Evolutionary conservation across 1,140 invertebrate species (phyloP), one percentile per base, ranked within the genome.

Genomic region (Megathymus violae): DNA sequence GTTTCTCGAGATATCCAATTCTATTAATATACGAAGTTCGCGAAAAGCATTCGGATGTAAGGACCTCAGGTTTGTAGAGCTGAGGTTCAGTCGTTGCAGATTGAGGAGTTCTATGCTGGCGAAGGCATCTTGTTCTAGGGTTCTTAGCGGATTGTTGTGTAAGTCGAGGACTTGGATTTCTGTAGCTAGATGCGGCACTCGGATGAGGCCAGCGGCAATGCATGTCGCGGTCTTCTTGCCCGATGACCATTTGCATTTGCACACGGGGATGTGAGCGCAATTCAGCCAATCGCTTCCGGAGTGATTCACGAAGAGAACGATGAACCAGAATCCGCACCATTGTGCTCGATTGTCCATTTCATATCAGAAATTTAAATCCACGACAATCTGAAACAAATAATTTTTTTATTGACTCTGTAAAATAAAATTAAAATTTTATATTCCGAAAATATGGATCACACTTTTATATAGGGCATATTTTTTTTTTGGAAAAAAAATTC

Each of bases 161-260:
- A 98, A 80, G 76, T 97, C 95, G 36, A 98, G 91, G 6, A 97
- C 96, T 91, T 98, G 97, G 75, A 97, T 96, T 59, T 97, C 96
- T 0, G 95, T 92, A 69, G 96, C 95, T 44, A 98, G 88, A 9
- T 92, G 93, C 3, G 96, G 96, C 15, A 97, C 85, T 62, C 93
- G 92, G 60, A 94, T 94, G 34, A 97, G 92, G 1, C 94, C 94
- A 1, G 94, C 94, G 17, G 95, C 93, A 46, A 94, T 93, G 80
- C 96, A 97, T 15, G 96, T 92, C 1, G 96, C 97, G 0, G 96
- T 96, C 80, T 97, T 97, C 81, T 97, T 97, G 13, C 96, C 96
- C 2, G 95, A 95, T 1, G 95, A 95, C 97, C 97, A 97, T 89
- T 96, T 97, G 92, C 97, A 98, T 64, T 94, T 93, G 81, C 97